Evolutionary conservation across 2,888 invertebrate species (phyloP), one percentile per base, ranked within the genome.

Genomic region (Protophormia terraenovae): DNA sequence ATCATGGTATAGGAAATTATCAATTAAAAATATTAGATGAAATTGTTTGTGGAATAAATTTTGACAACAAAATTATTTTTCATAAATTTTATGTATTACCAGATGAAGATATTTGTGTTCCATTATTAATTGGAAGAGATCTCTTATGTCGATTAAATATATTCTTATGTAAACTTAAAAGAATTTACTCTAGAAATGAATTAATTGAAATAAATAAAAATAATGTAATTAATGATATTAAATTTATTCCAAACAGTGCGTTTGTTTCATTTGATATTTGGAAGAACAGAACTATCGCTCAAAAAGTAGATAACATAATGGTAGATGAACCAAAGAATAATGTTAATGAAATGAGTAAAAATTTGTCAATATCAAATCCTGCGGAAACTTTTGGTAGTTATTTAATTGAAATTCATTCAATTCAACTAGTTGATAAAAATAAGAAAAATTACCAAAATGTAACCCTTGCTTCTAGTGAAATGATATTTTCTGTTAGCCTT

Each of bases 211-310:
- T 58, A 58, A 72, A 58, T 41, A 58, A 58, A 58, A 38, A 24
- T 22, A 55, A 16, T 8, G 41, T 10, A 45, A 5, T 12, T 19
- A 55, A 71, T 53, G 16, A 58, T 38, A 5, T 53, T 27, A 24
- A 55, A 41, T 41, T 41, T 72, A 16, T 72, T 55, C 14, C n/a
- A 29, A 47, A 16, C 66, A 53, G 69, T 69, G 53, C 53, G 53
- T 22, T 71, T 71, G 69, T 71, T 71, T 32, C 8, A 35, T 71
- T 71, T 53, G 35, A 71, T 53, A 69, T 69, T 50, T 69, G 53
- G 69, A 69, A 53, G 24, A 53, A 32, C 3, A 53, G 35, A 55
- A 10, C 22, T 50, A 16, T 7, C 6, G 45, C 14, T 16, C 3
- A 4, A 14, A 50, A 55, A n/a, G 1, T 1, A 32, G 16, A 10